Conservation (phyloP, 1,140 invertebrate species). For the Drosophila rufa region DNA sequence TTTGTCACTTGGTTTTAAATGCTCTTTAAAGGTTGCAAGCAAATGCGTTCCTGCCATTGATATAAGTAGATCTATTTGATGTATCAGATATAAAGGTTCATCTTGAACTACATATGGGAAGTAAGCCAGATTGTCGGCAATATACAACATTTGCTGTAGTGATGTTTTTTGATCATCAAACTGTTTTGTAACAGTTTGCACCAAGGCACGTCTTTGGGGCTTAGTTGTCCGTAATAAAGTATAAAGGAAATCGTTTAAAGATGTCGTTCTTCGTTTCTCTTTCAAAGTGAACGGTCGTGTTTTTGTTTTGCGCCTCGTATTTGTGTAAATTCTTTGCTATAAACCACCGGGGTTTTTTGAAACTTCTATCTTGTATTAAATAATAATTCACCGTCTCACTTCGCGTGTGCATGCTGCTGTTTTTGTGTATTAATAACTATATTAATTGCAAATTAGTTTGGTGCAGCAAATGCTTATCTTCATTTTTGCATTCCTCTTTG, state of each 20-base stretch:
- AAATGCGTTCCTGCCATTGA: conserved; percentile 97
- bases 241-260: conserved; percentile 98
- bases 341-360: too few relatives aligned
- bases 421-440: too few relatives aligned
- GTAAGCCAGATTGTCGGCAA: conserved; percentile 99
- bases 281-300: too few relatives aligned
- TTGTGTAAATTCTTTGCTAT: too few relatives aligned
- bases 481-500: too few relatives aligned
- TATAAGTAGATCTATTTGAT: conserved; percentile 98
- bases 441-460: too few relatives aligned
- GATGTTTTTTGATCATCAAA: conserved; percentile 98
- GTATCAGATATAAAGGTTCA: conserved; percentile 99
- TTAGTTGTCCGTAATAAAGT: conserved; percentile 95
- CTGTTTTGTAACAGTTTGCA: conserved; percentile 96
- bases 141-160: conserved; percentile 96
- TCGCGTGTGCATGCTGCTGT: too few relatives aligned
- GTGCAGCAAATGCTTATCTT: too few relatives aligned
- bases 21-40: conserved; percentile 95
- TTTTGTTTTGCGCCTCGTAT: too few relatives aligned
- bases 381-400: too few relatives aligned
- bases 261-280: too few relatives aligned
- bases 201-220: conserved; percentile 96
- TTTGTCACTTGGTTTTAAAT: conserved; percentile 85
- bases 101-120: conserved; percentile 99
- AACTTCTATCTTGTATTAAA: too few relatives aligned